Percentiles rank a stretch among this genome's conserved stretches.
These are phyloP conservation scores for Cydia splendana DNA, from an alignment of 1,140 invertebrate genomes.

Conservation along the genomic window DNA sequence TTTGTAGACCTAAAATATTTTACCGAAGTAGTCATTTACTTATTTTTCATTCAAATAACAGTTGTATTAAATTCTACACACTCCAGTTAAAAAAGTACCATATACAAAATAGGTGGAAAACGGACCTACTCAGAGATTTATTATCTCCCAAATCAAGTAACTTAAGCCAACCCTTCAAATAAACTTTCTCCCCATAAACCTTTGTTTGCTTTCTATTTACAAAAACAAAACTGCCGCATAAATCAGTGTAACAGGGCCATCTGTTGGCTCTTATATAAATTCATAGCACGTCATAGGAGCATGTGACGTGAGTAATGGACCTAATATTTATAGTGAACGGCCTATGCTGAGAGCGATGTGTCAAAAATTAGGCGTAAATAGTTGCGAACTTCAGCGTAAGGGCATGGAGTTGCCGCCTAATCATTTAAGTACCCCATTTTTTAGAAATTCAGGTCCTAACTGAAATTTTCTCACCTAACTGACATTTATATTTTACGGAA, in stretches of 20 bases:
- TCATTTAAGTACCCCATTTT: not conserved
- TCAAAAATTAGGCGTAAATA: not conserved
- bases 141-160: slow-evolving; percentile 22
- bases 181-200: slow-evolving; percentile 31
- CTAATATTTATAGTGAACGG: slow-evolving; percentile 32
- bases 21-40: too few species aligned
- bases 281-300: slow-evolving; percentile 31
- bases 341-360: slow-evolving; percentile 26
- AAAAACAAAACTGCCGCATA: slow-evolving; percentile 29
- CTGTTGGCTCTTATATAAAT: slow-evolving; percentile 33
- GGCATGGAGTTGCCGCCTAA: not conserved
- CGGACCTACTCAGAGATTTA: not conserved
- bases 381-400: not conserved
- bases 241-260: slow-evolving; percentile 31
- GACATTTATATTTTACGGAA: not conserved
- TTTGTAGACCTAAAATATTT: not conserved
- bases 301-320: slow-evolving; percentile 32
- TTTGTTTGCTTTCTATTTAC: slow-evolving; percentile 31
- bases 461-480: too few species aligned
- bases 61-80: too few species aligned
- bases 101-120: too few species aligned
- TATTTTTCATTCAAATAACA: too few species aligned
- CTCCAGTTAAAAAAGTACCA: too few species aligned
- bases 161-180: slow-evolving; percentile 24
- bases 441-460: too few species aligned